phyloP scores from a whole-genome alignment of 2,888 invertebrate genomes.

The Euphydryas editha region DNA sequence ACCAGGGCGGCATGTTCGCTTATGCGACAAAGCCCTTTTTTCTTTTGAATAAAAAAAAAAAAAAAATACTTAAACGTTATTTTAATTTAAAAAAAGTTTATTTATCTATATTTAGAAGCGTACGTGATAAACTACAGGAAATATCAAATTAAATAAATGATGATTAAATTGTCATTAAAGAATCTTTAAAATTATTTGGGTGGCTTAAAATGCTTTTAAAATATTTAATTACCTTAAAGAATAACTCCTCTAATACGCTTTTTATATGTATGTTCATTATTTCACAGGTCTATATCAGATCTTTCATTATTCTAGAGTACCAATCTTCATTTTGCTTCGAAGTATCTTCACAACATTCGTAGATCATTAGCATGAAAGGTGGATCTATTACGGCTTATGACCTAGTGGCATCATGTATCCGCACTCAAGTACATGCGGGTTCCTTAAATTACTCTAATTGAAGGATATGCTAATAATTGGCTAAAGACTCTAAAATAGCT shows the following conservation, averaged over 20 bases:
- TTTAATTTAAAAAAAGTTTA: too few relatives aligned
- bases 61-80: too few relatives aligned
- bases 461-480: constrained; percentile 81
- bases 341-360: neutral
- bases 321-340: neutral
- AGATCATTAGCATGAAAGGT: neutral
- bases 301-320: neutral
- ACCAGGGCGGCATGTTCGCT: too few relatives aligned
- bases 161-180: too few relatives aligned
- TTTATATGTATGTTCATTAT: too few relatives aligned
- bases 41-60: too few relatives aligned
- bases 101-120: too few relatives aligned
- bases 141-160: too few relatives aligned
- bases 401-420: constrained; percentile 37
- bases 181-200: too few relatives aligned
- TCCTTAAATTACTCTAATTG: constrained; percentile 54
- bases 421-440: constrained; percentile 52
- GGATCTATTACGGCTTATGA: constrained; percentile 31
- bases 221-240: neutral
- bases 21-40: too few relatives aligned
- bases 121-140: too few relatives aligned
- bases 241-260: neutral
- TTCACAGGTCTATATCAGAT: neutral
- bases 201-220: too few relatives aligned
- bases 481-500: constrained; percentile 51